Evolutionary conservation across 2,113 vertebrate genomes (phyloP), one percentile per base, ranked within the genome.

Genomic region (Serranochromis macrocephalus): DNA sequence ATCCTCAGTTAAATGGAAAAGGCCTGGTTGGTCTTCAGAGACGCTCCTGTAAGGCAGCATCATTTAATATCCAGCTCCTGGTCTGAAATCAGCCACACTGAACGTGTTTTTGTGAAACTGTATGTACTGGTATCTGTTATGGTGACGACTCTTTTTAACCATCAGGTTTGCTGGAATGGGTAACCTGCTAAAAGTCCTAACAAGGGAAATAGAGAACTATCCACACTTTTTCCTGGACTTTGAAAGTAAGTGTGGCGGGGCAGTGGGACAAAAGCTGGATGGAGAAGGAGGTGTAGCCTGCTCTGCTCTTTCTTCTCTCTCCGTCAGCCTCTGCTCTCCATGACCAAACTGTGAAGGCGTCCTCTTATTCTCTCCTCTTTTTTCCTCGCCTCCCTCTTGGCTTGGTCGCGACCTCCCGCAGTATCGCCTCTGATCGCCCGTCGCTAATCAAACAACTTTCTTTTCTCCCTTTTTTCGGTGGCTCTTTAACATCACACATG

Each of bases 201-300:
- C 99, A 97, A 98, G 98, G 96, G 99, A 99, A 97, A 99, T 99
- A 97, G 99, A 99, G 97, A 99, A 99, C 97, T 99, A 99, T 97
- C 99, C 98, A 94, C 98, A 99, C 97, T 99, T 99, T 98, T 99
- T 99, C 97, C 98, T 99, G 98, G 99, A 99, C 97, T 99, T 99
- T 97, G 99, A 99, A 99, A 99, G 99, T 99, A 99, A 99, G 99
- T 99, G 94, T 93, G 91, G 93, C 88, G 58, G 36, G 82, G 42
- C 58, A 85, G 83, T 21, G 88, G 83, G 49, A 82, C 21, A 61
- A 45, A 81, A 81, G 79, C 68, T 33, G 31, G n/a, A 58, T 66
- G 16, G 31, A 54, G 31, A 4, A 58, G 29, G 40, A 2, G 51
- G 63, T 88, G 42, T 90, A 80, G 84, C 91, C 88, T 87, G 54